Evolutionary conservation across 2,113 vertebrate genomes (phyloP).

Genomic region (Phoxinus phoxinus): DNA sequence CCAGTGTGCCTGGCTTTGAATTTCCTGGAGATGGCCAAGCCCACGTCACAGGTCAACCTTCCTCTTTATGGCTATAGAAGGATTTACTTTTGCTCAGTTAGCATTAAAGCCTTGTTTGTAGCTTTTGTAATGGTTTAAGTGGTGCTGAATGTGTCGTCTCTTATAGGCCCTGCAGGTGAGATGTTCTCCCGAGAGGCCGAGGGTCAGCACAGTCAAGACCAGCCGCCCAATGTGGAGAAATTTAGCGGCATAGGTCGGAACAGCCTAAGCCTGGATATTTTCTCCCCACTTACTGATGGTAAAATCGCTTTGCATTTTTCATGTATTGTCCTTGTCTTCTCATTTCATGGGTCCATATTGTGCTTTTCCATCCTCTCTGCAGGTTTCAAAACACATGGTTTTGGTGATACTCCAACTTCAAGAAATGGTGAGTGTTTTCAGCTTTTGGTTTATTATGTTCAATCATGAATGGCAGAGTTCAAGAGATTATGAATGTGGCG

Average conservation of each 20-base stretch:
- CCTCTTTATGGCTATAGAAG: neutral
- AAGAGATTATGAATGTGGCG: neutral
- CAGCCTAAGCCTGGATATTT: constrained; percentile 85
- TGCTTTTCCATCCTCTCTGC: neutral
- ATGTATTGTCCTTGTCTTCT: neutral
- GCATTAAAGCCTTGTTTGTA: neutral
- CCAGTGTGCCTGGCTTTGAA: constrained; percentile 36
- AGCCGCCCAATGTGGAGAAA: constrained; percentile 62
- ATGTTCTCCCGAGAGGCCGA: constrained; percentile 78
- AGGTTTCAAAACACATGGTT: constrained; percentile 74
- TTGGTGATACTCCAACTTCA: constrained; percentile 71
- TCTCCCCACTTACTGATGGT: constrained; percentile 87
- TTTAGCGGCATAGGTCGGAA: constrained; percentile 72
- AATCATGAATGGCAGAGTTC: neutral
- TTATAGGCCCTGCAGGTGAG: constrained; percentile 75
- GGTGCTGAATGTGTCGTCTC: constrained; percentile 62
- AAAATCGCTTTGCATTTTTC: constrained; percentile 51
- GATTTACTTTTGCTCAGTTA: no score
- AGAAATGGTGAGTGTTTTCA: constrained; percentile 75
- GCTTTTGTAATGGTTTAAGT: neutral
- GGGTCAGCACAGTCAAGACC: constrained; percentile 68
- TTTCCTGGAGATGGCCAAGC: constrained; percentile 62
- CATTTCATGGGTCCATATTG: neutral
- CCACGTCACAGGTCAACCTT: constrained; percentile 74
- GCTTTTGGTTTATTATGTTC: neutral